Evolutionary conservation across 1,140 invertebrate species (phyloP).

Genomic region (Amyelois transitella): DNA sequence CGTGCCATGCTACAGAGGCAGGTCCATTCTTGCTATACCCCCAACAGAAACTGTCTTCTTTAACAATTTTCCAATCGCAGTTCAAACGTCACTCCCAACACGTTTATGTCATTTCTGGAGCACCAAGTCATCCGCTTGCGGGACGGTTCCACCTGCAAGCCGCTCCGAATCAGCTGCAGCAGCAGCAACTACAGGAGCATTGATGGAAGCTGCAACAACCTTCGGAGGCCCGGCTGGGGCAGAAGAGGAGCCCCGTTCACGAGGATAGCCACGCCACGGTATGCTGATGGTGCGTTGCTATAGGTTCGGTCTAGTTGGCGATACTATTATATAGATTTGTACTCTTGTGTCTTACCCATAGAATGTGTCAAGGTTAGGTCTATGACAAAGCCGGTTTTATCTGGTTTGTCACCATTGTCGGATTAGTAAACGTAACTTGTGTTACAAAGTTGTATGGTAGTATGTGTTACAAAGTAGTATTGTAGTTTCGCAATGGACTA

Average conservation of each 20-base stretch:
- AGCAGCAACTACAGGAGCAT: conserved; percentile 78
- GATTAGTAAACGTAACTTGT: no score
- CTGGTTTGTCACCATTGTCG: no score
- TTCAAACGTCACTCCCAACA: conserved; percentile 50
- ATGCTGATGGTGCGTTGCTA: conserved; percentile 82
- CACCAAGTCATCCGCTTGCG: conserved; percentile 40
- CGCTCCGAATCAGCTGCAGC: conserved; percentile 27
- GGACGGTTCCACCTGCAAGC: conserved; percentile 42
- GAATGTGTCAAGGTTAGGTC: no score
- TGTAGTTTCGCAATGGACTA: no score
- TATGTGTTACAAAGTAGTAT: no score
- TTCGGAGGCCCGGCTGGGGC: conserved; percentile 82
- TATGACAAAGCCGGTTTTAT: no score
- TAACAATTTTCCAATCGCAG: conserved; percentile 11
- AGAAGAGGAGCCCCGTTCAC: conserved; percentile 78
- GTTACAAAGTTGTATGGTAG: no score
- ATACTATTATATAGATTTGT: no score
- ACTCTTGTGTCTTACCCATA: no score
- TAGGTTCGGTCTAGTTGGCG: background rate
- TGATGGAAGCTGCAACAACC: conserved; percentile 92
- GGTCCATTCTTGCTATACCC: no score
- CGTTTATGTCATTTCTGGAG: conserved; percentile 60
- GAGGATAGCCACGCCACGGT: conserved; percentile 86
- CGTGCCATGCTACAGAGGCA: no score
- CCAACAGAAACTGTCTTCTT: conserved; percentile 7